Evolutionary conservation across 2,888 invertebrate genomes (phyloP), one percentile per base, ranked within the genome.

Genomic region (Masnerella sp.): DNA sequence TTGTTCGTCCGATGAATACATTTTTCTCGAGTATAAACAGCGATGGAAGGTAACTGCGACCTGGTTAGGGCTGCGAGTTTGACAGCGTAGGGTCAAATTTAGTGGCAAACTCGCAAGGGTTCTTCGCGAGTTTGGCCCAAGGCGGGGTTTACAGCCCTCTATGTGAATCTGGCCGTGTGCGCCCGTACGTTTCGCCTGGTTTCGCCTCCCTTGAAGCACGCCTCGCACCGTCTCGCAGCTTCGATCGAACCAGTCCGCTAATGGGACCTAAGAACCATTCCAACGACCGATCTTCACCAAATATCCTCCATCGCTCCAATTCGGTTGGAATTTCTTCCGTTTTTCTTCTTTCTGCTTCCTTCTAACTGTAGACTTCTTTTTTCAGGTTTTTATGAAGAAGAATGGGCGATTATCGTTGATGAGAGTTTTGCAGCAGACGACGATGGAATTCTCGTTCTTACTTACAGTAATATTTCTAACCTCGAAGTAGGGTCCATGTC

Each of bases 81-180:
- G 58, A 43, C 52, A 51, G 65, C 54, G 68, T 62, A 77, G 82
- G 80, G 80, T 83, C 81, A 83, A 82, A 84, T 84, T 83, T 83
- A 82, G 80, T 78, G 77, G 72, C 54, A 52, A 77, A 81, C 76
- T 79, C 78, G 78, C 71, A 81, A 78, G 81, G 80, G 78, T 79
- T 81, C 82, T 76, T 68, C 70, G 80, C 81, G 78, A 82, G 77
- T 80, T 83, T 83, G 77, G 87, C 87, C 86, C 79, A 81, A 84
- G 87, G 87, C 86, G 82, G 81, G 86, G 83, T 86, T 87, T 87
- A 86, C 85, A 87, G 85, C 86, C 83, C 85, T 87, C 81, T 84
- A 84, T 86, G 87, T 84, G 87, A 87, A 87, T 87, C 86, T 86
- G 86, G 85, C 84, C 85, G 85, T 86, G 85, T 86, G 84, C 85